These are phyloP conservation scores for Burhinus oedicnemus DNA, from an alignment of 2,113 vertebrate species.

Conservation along the genomic window DNA sequence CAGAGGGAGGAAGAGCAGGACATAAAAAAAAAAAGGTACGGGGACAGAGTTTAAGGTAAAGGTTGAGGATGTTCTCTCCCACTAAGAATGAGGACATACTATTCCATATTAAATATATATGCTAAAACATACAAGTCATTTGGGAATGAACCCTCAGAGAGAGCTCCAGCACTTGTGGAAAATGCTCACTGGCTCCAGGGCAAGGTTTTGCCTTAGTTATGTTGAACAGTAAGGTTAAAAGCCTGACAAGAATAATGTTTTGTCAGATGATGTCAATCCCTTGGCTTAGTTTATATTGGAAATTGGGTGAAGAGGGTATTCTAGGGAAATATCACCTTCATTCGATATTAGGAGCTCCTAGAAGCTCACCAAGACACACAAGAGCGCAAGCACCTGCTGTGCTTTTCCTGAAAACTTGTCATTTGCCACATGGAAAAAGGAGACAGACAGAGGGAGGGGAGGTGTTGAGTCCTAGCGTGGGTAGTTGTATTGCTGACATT, in stretches of 20 bases:
- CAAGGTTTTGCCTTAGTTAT: neutral
- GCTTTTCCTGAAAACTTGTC: slow-evolving; percentile 28
- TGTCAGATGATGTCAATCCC: neutral
- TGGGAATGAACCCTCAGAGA: neutral
- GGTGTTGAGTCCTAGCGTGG: slow-evolving; percentile 49
- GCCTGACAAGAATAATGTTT: neutral
- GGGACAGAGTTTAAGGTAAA: neutral
- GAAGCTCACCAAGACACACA: neutral
- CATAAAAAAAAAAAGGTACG: neutral
- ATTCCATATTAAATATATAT: neutral
- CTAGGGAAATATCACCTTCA: neutral
- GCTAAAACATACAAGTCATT: neutral
- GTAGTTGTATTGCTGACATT: slow-evolving; percentile 60
- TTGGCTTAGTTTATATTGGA: neutral
- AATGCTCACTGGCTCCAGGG: neutral
- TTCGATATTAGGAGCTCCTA: neutral
- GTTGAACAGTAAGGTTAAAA: neutral
- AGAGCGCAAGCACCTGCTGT: slow-evolving; percentile 4
- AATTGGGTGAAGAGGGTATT: neutral
- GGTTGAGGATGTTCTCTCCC: neutral
- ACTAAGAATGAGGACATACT: neutral
- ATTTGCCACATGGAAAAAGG: slow-evolving; percentile 31
- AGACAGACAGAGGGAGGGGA: slow-evolving; percentile 67
- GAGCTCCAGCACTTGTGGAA: neutral
- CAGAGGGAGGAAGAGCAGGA: neutral